Base-by-base conservation (phyloP, 2,888 invertebrate genomes). In the Apamea sordens region DNA sequence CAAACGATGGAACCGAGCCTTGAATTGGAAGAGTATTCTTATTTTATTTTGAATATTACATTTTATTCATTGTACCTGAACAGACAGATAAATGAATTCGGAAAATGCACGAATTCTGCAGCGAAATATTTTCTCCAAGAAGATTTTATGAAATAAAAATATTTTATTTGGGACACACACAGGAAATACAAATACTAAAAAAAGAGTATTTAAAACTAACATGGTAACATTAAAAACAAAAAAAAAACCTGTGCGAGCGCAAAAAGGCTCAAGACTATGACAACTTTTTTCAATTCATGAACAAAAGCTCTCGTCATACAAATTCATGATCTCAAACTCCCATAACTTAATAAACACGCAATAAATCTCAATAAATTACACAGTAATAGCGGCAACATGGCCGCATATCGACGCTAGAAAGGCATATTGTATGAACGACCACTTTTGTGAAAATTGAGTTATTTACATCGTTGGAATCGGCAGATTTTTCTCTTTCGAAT, bases 361-460 rank as follows among this genome's bases (percentile, higher is more conserved):
- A 73, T 86, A 80, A 80, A 64, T 80, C 71, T 56, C 41, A 68
- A 61, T 68, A 77, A 65, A 86, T 82, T 71, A 77, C 70, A 69
- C 68, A 13, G 44, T 73, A 83, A 84, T 79, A 71, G 80, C 74
- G n/a, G 36, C 72, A 76, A 82, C 75, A 82, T 85, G 82, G 79
- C 78, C 77, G 64, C 73, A 73, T 82, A n/a, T n/a, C n/a, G n/a
- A n/a, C n/a, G n/a, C n/a, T n/a, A n/a, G n/a, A n/a, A n/a, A n/a
- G n/a, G n/a, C n/a, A n/a, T n/a, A n/a, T n/a, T n/a, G n/a, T n/a
- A n/a, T n/a, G n/a, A n/a, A n/a, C n/a, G n/a, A n/a, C n/a, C n/a
- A n/a, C n/a, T n/a, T n/a, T n/a, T n/a, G n/a, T n/a, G n/a, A n/a
- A n/a, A n/a, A n/a, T n/a, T n/a, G n/a, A n/a, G n/a, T n/a, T n/a